Evolutionary conservation across 2,113 vertebrate genomes (phyloP).

Genomic region (Microcebus jonahi): DNA sequence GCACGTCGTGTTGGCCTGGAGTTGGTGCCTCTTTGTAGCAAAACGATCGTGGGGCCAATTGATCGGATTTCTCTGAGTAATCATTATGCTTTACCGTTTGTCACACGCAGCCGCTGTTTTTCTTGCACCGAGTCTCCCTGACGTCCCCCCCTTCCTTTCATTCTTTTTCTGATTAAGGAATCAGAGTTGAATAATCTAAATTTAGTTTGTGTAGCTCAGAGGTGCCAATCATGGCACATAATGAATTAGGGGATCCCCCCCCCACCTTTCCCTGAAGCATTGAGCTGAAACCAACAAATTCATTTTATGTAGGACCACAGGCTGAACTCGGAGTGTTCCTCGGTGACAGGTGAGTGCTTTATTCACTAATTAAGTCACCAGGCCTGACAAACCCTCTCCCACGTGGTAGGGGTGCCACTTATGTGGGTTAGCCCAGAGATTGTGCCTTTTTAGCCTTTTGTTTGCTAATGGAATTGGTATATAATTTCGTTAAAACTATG

Average conservation of each 20-base stretch:
- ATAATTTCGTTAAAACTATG: constrained; percentile 26
- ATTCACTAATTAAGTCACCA: constrained; percentile 63
- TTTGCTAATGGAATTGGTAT: constrained; percentile 34
- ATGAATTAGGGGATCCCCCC: constrained; percentile 26
- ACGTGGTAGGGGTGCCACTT: neutral
- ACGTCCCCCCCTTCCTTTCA: neutral
- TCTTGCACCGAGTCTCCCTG: neutral
- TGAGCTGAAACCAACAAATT: constrained; percentile 65
- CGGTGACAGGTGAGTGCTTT: constrained; percentile 45
- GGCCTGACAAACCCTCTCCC: neutral
- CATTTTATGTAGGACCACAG: constrained; percentile 52
- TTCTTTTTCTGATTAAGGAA: constrained; percentile 69
- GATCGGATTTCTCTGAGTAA: neutral
- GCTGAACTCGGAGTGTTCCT: neutral
- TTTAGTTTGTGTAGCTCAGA: constrained; percentile 68
- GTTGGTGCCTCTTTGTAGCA: neutral
- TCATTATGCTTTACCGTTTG: neutral
- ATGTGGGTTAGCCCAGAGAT: neutral
- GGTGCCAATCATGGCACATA: constrained; percentile 66
- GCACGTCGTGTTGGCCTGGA: neutral
- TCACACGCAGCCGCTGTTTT: neutral
- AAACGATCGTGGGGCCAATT: neutral
- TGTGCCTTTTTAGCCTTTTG: neutral
- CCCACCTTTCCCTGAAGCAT: constrained; percentile 16
- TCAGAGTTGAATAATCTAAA: constrained; percentile 68